These are phyloP conservation scores for Atherinomorus stipes DNA, from an alignment of 2,113 vertebrate genomes.

Conservation along the genomic window DNA sequence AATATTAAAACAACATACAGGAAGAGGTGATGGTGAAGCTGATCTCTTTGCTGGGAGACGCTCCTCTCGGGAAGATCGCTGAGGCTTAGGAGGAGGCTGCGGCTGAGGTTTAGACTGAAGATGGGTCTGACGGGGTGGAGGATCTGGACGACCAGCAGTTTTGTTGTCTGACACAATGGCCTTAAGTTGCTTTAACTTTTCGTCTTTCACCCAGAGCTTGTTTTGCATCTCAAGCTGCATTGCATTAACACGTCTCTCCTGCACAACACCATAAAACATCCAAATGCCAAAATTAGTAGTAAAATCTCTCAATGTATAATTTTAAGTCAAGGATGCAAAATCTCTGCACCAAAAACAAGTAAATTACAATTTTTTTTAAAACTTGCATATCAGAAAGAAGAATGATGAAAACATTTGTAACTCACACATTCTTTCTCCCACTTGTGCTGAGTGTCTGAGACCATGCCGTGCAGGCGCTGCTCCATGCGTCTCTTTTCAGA, in stretches of 20 bases:
- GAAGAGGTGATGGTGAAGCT: conserved; percentile 83
- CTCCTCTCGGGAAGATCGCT: conserved; percentile 88
- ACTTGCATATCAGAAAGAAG: neutral
- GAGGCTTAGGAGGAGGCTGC: neutral
- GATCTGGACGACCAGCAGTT: conserved; percentile 80
- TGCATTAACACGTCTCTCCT: conserved; percentile 94
- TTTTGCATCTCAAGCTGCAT: conserved; percentile 98
- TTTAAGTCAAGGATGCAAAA: neutral
- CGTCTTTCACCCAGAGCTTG: conserved; percentile 98
- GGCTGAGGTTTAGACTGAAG: neutral
- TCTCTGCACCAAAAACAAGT: neutral
- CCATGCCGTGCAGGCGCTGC: conserved; percentile 89
- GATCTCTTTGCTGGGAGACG: conserved; percentile 83
- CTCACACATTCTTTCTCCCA: conserved; percentile 99
- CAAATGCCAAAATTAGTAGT: neutral
- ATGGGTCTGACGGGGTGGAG: conserved; percentile 67
- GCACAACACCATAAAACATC: neutral
- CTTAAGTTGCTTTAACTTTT: conserved; percentile 98
- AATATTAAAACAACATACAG: conserved; percentile 81
- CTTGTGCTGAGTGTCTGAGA: conserved; percentile 89
- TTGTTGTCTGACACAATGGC: conserved; percentile 93
- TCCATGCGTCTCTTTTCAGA: conserved; percentile 91
- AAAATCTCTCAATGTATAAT: no score
- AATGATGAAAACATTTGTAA: conserved; percentile 45
- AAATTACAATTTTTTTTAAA: no score